Conservation (phyloP, 2,888 invertebrate species). For the Sericinus montela region DNA sequence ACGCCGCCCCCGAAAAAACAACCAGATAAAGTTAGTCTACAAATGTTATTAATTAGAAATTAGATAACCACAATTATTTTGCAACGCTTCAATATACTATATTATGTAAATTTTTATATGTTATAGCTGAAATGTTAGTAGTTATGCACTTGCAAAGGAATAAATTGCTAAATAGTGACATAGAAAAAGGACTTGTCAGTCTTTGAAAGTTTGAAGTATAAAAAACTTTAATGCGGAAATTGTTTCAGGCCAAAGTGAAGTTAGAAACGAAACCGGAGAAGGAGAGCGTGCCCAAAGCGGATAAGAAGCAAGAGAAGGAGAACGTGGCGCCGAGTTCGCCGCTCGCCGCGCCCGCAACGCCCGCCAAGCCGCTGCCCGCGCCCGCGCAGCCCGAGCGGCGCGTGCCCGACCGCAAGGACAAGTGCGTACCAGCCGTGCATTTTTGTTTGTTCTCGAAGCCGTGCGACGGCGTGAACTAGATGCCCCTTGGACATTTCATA, state of each 20-base stretch:
- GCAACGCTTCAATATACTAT: no score
- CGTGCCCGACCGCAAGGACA: constrained; percentile 54
- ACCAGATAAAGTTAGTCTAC: constrained; percentile 54
- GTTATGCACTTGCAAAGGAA: no score
- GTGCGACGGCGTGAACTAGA: no score
- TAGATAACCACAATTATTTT: neutral
- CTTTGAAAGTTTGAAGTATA: no score
- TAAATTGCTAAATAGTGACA: no score
- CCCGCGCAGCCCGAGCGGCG: constrained; percentile 33
- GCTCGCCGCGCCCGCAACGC: constrained; percentile 50
- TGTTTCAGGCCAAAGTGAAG: constrained; percentile 63
- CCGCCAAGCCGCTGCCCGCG: constrained; percentile 33
- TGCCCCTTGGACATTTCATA: no score
- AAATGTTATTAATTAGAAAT: neutral
- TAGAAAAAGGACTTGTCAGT: no score
- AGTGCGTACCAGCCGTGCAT: constrained; percentile 44
- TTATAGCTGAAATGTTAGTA: no score
- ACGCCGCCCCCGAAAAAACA: constrained; percentile 50
- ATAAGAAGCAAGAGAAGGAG: constrained; percentile 73
- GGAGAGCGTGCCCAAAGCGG: constrained; percentile 49
- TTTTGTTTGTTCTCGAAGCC: neutral
- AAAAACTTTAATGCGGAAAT: neutral
- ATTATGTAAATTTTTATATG: no score
- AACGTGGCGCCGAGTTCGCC: constrained; percentile 68
- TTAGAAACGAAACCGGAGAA: constrained; percentile 56